Percentiles rank a stretch among this genome's conserved stretches.
Evolutionary conservation across 2,113 vertebrate species (phyloP).

Genomic region (Tretioscincus oriximinensis): DNA sequence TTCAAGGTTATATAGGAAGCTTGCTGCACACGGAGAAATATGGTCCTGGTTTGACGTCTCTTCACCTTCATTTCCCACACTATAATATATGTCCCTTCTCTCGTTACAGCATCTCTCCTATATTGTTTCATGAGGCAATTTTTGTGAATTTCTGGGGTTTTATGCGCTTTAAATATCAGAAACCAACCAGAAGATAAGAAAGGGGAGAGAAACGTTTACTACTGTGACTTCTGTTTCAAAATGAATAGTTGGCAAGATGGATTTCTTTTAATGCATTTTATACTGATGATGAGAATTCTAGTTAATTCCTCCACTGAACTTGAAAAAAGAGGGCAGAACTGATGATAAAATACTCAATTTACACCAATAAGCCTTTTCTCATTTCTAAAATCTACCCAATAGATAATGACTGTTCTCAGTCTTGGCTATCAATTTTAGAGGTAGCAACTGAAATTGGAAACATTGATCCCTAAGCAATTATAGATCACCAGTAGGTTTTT

Average conservation of each 20-base stretch:
- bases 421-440: background rate
- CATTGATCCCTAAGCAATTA: background rate
- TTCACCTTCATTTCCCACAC: background rate
- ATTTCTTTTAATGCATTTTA: background rate
- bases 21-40: background rate
- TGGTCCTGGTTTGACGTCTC: background rate
- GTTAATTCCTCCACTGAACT: background rate
- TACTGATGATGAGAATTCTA: background rate
- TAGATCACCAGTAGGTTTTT: background rate
- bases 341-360: constrained; percentile 1
- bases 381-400: constrained; percentile 1
- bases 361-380: background rate
- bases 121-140: background rate
- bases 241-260: background rate
- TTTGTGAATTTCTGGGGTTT: background rate
- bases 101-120: background rate
- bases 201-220: background rate
- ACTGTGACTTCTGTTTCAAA: background rate
- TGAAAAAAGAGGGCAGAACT: background rate
- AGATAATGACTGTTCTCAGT: background rate
- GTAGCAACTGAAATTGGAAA: background rate
- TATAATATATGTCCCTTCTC: background rate
- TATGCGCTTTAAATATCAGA: background rate
- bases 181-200: background rate
- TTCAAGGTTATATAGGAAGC: background rate